Evolutionary conservation across 2,113 vertebrate species (phyloP), one percentile per base, ranked within the genome.

Genomic region (Dromiciops gliroides): DNA sequence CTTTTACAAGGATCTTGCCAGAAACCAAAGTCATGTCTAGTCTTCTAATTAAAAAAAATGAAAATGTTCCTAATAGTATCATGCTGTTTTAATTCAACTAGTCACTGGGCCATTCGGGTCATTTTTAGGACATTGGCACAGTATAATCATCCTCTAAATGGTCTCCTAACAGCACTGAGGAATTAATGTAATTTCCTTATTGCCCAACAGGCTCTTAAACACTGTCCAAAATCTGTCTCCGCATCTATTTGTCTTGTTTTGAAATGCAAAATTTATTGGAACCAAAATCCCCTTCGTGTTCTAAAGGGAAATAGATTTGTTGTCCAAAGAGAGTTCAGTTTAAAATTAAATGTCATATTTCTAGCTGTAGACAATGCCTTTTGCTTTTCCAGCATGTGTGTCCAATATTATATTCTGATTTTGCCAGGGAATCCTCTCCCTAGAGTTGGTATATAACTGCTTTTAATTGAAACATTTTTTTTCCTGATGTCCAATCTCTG

Each of bases 221-320:
- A 24, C 60, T 89, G 96, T 94, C 95, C 95, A 95, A 97, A 94
- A 91, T 92, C 94, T 56, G 91, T 92, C 91, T 95, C 37, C 93
- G 47, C 91, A 8, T 90, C 50, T 92, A 8, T 97, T 96, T 94
- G 94, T 89, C 95, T 94, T 89, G 60, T 94, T 97, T 97, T 93
- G 44, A 94, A 95, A 88, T 48, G 91, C 94, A 94, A 93, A 24
- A 92, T 96, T 96, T 95, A 92, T 67, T 95, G 90, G 48, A 96
- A 90, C 75, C 51, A 90, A 97, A 94, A 94, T 95, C 92, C 44
- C 96, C 53, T 47, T 96, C 90, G 91, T 28, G 37, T 92, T 60
- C 60, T 94, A 94, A 90, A 94, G 96, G 48, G 88, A 92, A 95
- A 95, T 92, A 96, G 93, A 51, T 50, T 50, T 26, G 26, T 47